A percentile compares a stretch with the other conserved stretches of the same genome.
Evolutionary conservation across 2,113 vertebrate species (phyloP).

Genomic region (Xenopus borealis): DNA sequence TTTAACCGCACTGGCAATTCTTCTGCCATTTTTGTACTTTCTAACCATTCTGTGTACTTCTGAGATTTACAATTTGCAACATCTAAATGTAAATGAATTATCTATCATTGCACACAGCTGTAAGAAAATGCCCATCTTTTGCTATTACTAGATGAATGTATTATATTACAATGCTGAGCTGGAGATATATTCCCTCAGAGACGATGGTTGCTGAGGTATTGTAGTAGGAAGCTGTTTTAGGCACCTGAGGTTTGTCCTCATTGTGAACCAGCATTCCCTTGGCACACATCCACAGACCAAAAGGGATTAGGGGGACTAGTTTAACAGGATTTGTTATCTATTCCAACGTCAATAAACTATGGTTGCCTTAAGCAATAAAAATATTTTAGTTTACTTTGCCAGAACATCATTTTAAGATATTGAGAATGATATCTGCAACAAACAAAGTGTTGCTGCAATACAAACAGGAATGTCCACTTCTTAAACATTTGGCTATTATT

Average conservation of each 20-base stretch:
- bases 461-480: constrained; percentile 6
- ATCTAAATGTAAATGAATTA: too few species aligned
- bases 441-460: background rate
- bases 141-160: too few species aligned
- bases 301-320: constrained; percentile 21
- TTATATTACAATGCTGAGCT: too few species aligned
- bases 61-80: too few species aligned
- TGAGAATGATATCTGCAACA: background rate
- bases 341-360: constrained; percentile 21
- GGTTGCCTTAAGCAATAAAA: constrained; percentile 22
- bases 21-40: too few species aligned
- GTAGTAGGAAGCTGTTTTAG: background rate
- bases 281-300: background rate
- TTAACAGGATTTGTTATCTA: constrained; percentile 16
- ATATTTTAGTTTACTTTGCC: too few species aligned
- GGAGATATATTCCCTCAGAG: background rate
- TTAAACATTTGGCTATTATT: background rate
- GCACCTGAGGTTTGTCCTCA: constrained; percentile 12
- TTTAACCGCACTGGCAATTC: too few species aligned
- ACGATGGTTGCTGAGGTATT: background rate
- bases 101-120: too few species aligned
- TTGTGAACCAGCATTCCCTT: background rate
- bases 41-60: too few species aligned
- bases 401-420: background rate
- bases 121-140: too few species aligned